Conservation (phyloP, 2,888 invertebrate species). For the Meghimatium bilineatum region DNA sequence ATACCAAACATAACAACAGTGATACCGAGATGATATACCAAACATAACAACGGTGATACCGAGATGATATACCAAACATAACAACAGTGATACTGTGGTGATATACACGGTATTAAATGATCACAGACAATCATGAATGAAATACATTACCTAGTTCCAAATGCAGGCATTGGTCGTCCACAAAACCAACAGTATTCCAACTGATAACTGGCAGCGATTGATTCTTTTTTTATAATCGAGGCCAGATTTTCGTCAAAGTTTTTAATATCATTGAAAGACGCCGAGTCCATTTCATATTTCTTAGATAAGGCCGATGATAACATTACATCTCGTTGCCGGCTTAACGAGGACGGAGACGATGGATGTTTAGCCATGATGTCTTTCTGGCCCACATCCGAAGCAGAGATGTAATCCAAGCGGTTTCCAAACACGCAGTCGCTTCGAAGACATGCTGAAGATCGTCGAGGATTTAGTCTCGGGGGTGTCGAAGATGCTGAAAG, state of each 20-base stretch:
- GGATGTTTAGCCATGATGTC: conserved; percentile 11
- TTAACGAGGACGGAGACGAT: conserved; percentile 6
- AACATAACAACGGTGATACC: too few relatives aligned
- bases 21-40: too few relatives aligned
- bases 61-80: too few relatives aligned
- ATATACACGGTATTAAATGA: background rate
- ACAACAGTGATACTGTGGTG: too few relatives aligned
- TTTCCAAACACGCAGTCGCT: conserved; percentile 39
- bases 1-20: too few relatives aligned
- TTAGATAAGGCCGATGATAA: conserved; percentile 1
- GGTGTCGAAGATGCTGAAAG: conserved; percentile 9
- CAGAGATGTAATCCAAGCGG: conserved; percentile 28
- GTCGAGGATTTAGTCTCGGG: background rate
- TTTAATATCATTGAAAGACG: background rate
- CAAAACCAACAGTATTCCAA: conserved; percentile 72
- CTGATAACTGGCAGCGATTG: conserved; percentile 66
- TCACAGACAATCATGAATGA: background rate
- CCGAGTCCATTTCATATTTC: background rate
- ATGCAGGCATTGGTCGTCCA: conserved; percentile 67
- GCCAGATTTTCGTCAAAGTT: conserved; percentile 53
- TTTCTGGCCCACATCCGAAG: background rate
- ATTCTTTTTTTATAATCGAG: conserved; percentile 56
- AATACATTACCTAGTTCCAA: conserved; percentile 47
- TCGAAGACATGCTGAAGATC: conserved; percentile 30
- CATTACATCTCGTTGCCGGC: background rate